Evolutionary conservation across 2,888 invertebrate species (phyloP).

Genomic region (Cryptosula pallasiana): DNA sequence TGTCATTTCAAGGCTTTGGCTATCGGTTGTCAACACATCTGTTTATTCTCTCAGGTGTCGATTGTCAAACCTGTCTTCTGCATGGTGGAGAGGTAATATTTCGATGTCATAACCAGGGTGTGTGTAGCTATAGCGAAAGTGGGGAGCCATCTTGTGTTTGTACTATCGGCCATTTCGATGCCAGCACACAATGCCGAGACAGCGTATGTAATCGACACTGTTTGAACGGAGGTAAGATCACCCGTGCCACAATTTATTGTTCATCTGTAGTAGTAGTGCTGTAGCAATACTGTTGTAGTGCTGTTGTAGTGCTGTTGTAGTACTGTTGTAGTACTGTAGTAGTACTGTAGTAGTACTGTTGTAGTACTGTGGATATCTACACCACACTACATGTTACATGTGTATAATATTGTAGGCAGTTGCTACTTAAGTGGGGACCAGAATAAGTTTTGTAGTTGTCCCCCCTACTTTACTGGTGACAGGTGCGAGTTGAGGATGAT

Average conservation of each 20-base stretch:
- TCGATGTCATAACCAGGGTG: neutral
- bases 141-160: neutral
- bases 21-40: no score
- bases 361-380: no score
- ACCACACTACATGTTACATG: no score
- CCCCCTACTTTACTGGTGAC: neutral
- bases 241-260: no score
- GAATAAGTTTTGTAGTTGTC: neutral
- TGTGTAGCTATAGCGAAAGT: neutral
- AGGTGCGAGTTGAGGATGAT: neutral
- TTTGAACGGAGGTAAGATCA: conserved; percentile 13
- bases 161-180: neutral
- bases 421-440: neutral
- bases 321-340: no score
- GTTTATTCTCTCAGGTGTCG: neutral
- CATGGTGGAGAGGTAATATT: neutral
- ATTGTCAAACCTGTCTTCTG: conserved; percentile 5
- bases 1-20: no score
- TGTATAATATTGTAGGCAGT: neutral
- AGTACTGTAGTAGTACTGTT: no score
- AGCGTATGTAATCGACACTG: neutral
- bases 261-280: no score
- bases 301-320: no score
- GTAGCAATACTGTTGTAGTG: no score
- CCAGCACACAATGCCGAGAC: neutral